phyloP scores from a whole-genome alignment of 2,888 invertebrate genomes.

The Ochropleura plecta region DNA sequence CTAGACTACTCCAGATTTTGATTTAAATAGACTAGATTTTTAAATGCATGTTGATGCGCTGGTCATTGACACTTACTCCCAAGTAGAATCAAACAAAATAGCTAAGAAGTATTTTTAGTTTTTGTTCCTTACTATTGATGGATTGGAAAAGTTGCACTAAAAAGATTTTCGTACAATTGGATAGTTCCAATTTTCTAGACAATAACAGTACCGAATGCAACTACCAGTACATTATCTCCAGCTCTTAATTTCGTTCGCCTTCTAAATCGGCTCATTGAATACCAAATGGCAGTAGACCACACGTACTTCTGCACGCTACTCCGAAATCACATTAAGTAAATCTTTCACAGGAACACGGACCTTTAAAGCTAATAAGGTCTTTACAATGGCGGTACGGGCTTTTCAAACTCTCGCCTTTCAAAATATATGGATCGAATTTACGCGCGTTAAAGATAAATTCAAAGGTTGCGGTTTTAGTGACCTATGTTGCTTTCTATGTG shows the following conservation, averaged over 20 bases:
- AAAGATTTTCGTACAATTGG: neutral
- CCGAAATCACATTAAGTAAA: slow-evolving; percentile 81
- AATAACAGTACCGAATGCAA: slow-evolving; percentile 45
- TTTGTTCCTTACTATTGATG: neutral
- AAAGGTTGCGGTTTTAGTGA: slow-evolving; percentile 57
- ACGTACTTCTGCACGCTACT: slow-evolving; percentile 78
- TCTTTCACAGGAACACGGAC: slow-evolving; percentile 77
- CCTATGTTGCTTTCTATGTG: slow-evolving; percentile 46
- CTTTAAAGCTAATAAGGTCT: slow-evolving; percentile 80
- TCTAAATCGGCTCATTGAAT: slow-evolving; percentile 82
- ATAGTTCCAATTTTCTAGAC: slow-evolving; percentile 24
- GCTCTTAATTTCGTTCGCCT: slow-evolving; percentile 65
- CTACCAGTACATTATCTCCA: slow-evolving; percentile 60
- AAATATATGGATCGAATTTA: slow-evolving; percentile 67
- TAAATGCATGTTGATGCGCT: neutral
- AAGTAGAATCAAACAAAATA: neutral
- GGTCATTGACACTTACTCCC: neutral
- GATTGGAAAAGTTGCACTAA: neutral
- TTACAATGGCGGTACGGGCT: slow-evolving; percentile 72
- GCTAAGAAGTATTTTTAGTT: neutral
- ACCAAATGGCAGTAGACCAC: slow-evolving; percentile 79
- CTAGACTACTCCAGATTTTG: slow-evolving; percentile 42
- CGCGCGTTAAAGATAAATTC: slow-evolving; percentile 58
- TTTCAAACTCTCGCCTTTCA: slow-evolving; percentile 65
- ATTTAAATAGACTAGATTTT: slow-evolving; percentile 18